Evolutionary conservation across 2,888 invertebrate species (phyloP).

Genomic region (Plusia festucae): DNA sequence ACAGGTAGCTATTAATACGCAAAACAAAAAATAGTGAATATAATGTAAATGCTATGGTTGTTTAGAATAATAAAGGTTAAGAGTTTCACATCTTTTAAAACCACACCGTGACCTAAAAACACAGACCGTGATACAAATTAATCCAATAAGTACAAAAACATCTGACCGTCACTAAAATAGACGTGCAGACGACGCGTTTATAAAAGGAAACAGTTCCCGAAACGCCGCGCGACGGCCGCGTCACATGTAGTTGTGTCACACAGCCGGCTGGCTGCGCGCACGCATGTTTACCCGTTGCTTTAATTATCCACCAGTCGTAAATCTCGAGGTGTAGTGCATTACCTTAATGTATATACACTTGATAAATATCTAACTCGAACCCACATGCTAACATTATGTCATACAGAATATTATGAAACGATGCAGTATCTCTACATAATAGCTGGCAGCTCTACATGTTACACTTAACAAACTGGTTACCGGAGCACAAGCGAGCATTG

Average conservation of each 20-base stretch:
- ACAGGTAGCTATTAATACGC: background rate
- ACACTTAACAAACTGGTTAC: slow-evolving; percentile 66
- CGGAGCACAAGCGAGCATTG: slow-evolving; percentile 64
- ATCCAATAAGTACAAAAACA: slow-evolving; percentile 58
- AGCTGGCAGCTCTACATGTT: slow-evolving; percentile 39
- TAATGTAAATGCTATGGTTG: slow-evolving; percentile 9
- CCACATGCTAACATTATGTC: slow-evolving; percentile 69
- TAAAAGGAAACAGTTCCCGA: slow-evolving; percentile 71
- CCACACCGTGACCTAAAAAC: slow-evolving; percentile 66
- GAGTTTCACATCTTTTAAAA: slow-evolving; percentile 52
- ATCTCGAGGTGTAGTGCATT: slow-evolving; percentile 68
- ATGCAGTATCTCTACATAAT: slow-evolving; percentile 48
- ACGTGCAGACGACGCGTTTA: slow-evolving; percentile 50
- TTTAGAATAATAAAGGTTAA: slow-evolving; percentile 46
- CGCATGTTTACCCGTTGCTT: slow-evolving; percentile 70
- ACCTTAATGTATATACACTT: slow-evolving; percentile 63
- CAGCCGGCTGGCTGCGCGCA: slow-evolving; percentile 57
- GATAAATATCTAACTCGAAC: slow-evolving; percentile 66
- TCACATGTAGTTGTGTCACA: slow-evolving; percentile 63
- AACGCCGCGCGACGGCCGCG: slow-evolving; percentile 42
- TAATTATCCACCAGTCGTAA: slow-evolving; percentile 67
- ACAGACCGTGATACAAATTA: slow-evolving; percentile 56
- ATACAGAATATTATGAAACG: slow-evolving; percentile 62
- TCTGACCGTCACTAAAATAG: slow-evolving; percentile 63
- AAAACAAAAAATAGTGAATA: background rate